Evolutionary conservation across 2,797 vertebrate species (phyloP).

Genomic region (Melanogrammus aeglefinus): DNA sequence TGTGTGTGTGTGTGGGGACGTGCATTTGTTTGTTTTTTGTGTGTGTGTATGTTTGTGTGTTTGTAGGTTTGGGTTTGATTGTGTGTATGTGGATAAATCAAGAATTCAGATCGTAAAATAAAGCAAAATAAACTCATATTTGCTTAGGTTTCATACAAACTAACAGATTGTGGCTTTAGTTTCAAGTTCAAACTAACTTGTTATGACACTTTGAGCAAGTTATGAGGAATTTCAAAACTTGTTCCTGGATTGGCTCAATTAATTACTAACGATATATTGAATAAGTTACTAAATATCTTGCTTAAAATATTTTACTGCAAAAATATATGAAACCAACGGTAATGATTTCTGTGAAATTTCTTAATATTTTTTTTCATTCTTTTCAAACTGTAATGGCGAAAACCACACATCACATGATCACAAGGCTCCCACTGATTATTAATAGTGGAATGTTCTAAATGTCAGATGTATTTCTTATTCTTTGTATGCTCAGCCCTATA

Average conservation of each 20-base stretch:
- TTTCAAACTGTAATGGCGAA: neutral
- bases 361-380: neutral
- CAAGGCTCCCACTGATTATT: neutral
- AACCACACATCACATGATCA: neutral
- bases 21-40: neutral
- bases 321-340: neutral
- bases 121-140: neutral
- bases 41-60: neutral
- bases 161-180: too few relatives aligned
- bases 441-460: neutral
- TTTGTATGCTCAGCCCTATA: neutral
- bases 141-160: neutral
- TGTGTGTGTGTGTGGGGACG: constrained; percentile 4
- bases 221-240: neutral
- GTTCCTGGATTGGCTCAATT: neutral
- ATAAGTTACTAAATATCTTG: too few relatives aligned
- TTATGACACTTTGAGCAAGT: neutral
- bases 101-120: neutral
- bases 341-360: neutral
- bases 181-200: neutral
- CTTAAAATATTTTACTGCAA: neutral
- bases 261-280: neutral
- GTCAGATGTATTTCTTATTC: neutral
- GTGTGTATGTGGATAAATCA: constrained; percentile 22
- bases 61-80: neutral